Base-by-base conservation (phyloP, 1,140 invertebrate genomes). In the Drosophila mayri region DNA sequence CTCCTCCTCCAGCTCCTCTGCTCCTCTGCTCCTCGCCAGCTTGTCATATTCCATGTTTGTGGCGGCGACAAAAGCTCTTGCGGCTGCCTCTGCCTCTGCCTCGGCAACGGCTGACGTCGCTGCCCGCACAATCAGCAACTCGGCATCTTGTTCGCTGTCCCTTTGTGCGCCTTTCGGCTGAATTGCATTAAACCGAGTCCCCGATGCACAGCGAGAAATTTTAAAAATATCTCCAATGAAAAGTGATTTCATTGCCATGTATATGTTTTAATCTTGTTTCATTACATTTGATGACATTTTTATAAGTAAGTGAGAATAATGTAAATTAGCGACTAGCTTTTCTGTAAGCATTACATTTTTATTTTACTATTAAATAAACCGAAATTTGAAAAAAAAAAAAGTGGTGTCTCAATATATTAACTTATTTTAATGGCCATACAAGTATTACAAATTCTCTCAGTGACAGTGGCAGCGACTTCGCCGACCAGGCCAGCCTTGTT, bases 11-110 rank as follows among this genome's bases (percentile, higher is more conserved):
- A 40, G 37, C 43, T 30, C 20, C 44, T 8, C 28, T 66, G 61
- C 64, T 65, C 62, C 61, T 66, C 57, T 66, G 61, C 64, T 65
- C 62, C 61, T 66, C 57, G 59, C 50, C 55, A 35, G 78, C 73
- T 83, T 90, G 85, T 90, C 85, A 90, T 90, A 90, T 90, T 90
- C 85, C 81, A 90, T 90, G 85, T 90, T 90, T 90, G 85, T 90
- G 81, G 74, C 86, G 61, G 71, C 85, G 81, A 90, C 85, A 88
- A 88, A 88, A 90, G 85, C 81, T 88, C 80, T 87, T 87, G 76
- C 71, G 68, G 81, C 59, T 76, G 40, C 61, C 61, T 64, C 62
- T 76, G 40, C 61, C 61, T 64, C 61, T 60, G 63, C 49, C 52
- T 43, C 40, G 49, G 66, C 16, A 44, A 11, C 49, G 62, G 58